phyloP scores from a whole-genome alignment of 2,888 invertebrate species.

The Agrilus biguttatus region DNA sequence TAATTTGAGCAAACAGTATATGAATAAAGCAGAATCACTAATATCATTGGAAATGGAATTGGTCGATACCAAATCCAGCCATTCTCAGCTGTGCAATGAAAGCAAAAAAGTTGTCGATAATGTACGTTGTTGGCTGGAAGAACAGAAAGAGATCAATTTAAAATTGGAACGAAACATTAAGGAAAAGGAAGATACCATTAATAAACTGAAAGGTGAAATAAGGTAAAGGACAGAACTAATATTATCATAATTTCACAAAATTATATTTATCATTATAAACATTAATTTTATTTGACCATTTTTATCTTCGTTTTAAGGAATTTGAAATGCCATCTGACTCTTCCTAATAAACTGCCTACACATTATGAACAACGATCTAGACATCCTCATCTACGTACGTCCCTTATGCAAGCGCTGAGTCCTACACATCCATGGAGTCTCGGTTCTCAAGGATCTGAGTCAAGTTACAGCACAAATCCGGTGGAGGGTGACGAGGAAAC shows the following conservation, averaged over 20 bases:
- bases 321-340: too few species aligned
- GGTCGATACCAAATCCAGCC: constrained; percentile 18
- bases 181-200: constrained; percentile 19
- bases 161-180: constrained; percentile 14
- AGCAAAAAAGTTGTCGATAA: constrained; percentile 25
- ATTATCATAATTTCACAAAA: too few species aligned
- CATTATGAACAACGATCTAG: too few species aligned
- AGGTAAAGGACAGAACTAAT: constrained; percentile 12
- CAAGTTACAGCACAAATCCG: not conserved
- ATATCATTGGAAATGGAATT: constrained; percentile 23
- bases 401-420: too few species aligned
- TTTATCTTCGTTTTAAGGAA: too few species aligned
- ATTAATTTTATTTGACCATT: too few species aligned
- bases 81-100: constrained; percentile 25
- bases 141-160: constrained; percentile 26
- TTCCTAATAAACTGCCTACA: too few species aligned
- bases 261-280: too few species aligned
- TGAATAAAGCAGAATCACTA: constrained; percentile 18
- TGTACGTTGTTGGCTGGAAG: constrained; percentile 26
- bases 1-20: constrained; percentile 16
- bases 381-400: too few species aligned
- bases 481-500: too few species aligned
- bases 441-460: constrained; percentile 8
- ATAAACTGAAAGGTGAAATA: constrained; percentile 18
- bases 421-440: constrained; percentile 6